phyloP scores from a whole-genome alignment of 2,888 invertebrate species.

The Dynastes tityus region DNA sequence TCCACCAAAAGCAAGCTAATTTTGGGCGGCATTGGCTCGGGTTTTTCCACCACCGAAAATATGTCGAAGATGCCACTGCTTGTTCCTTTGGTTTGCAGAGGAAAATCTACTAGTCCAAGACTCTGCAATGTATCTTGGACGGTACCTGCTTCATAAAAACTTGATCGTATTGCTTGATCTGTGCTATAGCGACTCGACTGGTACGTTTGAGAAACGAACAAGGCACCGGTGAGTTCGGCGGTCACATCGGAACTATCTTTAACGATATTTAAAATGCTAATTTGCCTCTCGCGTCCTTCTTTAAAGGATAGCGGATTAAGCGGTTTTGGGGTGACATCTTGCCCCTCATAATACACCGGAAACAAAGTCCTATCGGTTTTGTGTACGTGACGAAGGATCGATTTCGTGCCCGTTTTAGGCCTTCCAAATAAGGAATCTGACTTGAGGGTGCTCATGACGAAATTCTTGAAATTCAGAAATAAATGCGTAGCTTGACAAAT shows the following conservation, averaged over 20 bases:
- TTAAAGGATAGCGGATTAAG: constrained; percentile 65
- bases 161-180: constrained; percentile 11
- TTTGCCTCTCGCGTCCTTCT: constrained; percentile 65
- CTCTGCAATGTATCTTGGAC: background rate
- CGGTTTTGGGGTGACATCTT: constrained; percentile 70
- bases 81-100: too few species aligned
- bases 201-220: constrained; percentile 19
- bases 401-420: constrained; percentile 30
- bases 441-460: constrained; percentile 15
- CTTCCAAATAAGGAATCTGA: background rate
- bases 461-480: background rate
- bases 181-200: constrained; percentile 31
- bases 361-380: constrained; percentile 38
- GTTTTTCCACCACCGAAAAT: background rate
- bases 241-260: constrained; percentile 16
- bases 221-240: constrained; percentile 10
- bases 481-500: background rate
- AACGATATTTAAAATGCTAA: constrained; percentile 55
- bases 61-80: background rate
- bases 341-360: constrained; percentile 56
- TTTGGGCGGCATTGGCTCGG: constrained; percentile 71
- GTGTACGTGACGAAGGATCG: constrained; percentile 36
- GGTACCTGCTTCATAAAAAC: constrained; percentile 6
- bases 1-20: constrained; percentile 79
- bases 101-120: background rate